Base-by-base conservation (phyloP, 2,888 invertebrate genomes). In the Eupithecia tripunctaria region DNA sequence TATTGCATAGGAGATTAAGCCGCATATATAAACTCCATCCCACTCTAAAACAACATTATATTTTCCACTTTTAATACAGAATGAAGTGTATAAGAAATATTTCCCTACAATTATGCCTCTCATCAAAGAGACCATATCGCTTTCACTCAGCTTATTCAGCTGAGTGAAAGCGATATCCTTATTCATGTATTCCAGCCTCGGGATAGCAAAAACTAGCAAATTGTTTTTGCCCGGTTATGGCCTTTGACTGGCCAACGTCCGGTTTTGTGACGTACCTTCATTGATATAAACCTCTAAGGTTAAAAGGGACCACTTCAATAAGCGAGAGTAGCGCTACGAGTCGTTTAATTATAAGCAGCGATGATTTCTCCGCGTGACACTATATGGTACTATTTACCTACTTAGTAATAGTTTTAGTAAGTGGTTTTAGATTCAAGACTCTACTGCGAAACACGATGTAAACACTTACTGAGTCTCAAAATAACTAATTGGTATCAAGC, bases 161-260 rank as follows among this genome's bases (percentile, higher is more conserved):
- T n/a, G n/a, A n/a, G n/a, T n/a, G n/a, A n/a, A n/a, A n/a, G n/a
- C n/a, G n/a, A n/a, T n/a, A n/a, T n/a, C 32, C 12, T 3, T 89
- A 88, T 88, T 89, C 88, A 88, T 88, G 83, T 85, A 88, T 89
- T 85, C 86, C 1, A n/a, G n/a, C 62, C 62, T n/a, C 32, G 36
- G 62, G 62, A 15, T 25, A 32, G 29, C 85, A 90, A 87, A 89
- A 88, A 89, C 87, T 87, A 88, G 84, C 87, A 88, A 89, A 89
- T 89, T 87, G 89, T 90, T 91, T 89, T 88, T 87, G 83, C 81
- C 72, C 79, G 80, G 84, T 86, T 83, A 85, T 82, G 84, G 82
- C 84, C 85, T 86, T 85, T 86, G 85, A 83, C 85, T 83, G 80
- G 62, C 2, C n/a, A 36, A n/a, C 4, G 32, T 62, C 78, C 75